A percentile compares a stretch with the other conserved stretches of the same genome.
phyloP scores from a whole-genome alignment of 2,797 vertebrate genomes.

The Amblyopsis hoosieri region DNA sequence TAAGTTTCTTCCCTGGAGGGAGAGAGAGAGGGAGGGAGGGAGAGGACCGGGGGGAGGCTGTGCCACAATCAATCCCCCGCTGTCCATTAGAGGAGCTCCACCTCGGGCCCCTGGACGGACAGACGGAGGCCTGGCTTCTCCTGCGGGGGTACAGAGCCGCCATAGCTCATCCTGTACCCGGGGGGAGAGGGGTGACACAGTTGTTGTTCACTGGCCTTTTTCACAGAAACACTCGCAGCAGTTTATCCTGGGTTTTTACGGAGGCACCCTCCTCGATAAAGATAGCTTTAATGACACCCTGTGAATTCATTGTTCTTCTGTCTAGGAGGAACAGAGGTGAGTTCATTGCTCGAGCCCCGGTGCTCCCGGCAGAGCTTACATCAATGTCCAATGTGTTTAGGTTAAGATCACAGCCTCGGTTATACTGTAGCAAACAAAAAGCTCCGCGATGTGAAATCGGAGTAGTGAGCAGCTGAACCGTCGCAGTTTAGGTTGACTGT shows the following conservation, averaged over 20 bases:
- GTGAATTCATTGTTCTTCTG: slow-evolving; percentile 39
- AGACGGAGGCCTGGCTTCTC: slow-evolving; percentile 64
- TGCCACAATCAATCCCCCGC: slow-evolving; percentile 73
- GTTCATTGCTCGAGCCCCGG: slow-evolving; percentile 36
- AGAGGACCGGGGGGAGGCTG: slow-evolving; percentile 65
- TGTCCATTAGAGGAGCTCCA: slow-evolving; percentile 42
- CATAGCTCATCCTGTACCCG: slow-evolving; percentile 62
- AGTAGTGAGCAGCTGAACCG: slow-evolving; percentile 5
- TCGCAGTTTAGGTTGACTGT: slow-evolving; percentile 25
- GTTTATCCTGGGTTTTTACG: slow-evolving; percentile 52
- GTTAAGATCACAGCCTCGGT: slow-evolving; percentile 36
- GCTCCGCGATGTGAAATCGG: slow-evolving; percentile 10
- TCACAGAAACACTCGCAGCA: slow-evolving; percentile 36
- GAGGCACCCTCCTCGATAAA: slow-evolving; percentile 45
- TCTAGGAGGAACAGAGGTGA: slow-evolving; percentile 35
- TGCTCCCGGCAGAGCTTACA: slow-evolving; percentile 16
- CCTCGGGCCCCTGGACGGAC: slow-evolving; percentile 39
- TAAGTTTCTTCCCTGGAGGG: slow-evolving; percentile 76
- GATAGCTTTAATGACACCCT: slow-evolving; percentile 53
- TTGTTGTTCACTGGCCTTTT: slow-evolving; percentile 61
- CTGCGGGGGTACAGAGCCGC: slow-evolving; percentile 62
- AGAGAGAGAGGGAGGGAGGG: slow-evolving; percentile 47
- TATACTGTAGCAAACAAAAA: slow-evolving; percentile 26
- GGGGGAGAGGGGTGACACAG: slow-evolving; percentile 48
- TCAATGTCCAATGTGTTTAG: slow-evolving; percentile 32